phyloP scores from a whole-genome alignment of 2,888 invertebrate genomes.

The Ditylenchus weischeri region DNA sequence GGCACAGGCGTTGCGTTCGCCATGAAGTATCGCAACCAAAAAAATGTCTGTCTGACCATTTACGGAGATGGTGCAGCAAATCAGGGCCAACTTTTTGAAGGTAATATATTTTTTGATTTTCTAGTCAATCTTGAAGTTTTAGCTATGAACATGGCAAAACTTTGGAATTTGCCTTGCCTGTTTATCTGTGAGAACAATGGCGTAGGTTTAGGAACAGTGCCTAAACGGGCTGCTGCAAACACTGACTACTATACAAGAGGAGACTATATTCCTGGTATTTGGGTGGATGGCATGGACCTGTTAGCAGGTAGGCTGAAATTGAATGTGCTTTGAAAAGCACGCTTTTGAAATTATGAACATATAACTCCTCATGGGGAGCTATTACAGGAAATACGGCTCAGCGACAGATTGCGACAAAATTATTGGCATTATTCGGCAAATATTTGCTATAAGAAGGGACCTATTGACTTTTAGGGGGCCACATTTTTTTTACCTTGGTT shows the following conservation, averaged over 20 bases:
- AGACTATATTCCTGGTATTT: conserved; percentile 5
- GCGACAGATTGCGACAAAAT: too few species aligned
- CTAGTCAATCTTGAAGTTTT: too few species aligned
- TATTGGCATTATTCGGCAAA: too few species aligned
- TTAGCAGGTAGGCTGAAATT: conserved; percentile 70
- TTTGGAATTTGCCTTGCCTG: conserved; percentile 84
- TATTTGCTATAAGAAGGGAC: too few species aligned
- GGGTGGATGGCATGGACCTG: conserved; percentile 88
- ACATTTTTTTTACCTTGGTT: too few species aligned
- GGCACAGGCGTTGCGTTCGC: conserved; percentile 88
- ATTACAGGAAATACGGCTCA: too few species aligned
- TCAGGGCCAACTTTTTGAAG: conserved; percentile 66
- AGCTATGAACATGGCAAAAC: conserved; percentile 83
- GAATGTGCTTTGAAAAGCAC: too few species aligned
- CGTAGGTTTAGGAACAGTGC: conserved; percentile 89
- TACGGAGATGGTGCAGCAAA: conserved; percentile 73
- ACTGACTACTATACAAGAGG: background rate
- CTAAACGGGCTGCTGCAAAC: conserved; percentile 48
- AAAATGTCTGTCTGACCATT: conserved; percentile 78
- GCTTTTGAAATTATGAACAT: too few species aligned
- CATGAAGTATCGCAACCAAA: conserved; percentile 73
- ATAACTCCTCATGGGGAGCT: too few species aligned
- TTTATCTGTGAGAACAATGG: conserved; percentile 96
- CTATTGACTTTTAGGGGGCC: too few species aligned
- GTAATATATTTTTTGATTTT: too few species aligned